Evolutionary conservation across 2,888 invertebrate species (phyloP).

Genomic region (Pantelozetes paolii): DNA sequence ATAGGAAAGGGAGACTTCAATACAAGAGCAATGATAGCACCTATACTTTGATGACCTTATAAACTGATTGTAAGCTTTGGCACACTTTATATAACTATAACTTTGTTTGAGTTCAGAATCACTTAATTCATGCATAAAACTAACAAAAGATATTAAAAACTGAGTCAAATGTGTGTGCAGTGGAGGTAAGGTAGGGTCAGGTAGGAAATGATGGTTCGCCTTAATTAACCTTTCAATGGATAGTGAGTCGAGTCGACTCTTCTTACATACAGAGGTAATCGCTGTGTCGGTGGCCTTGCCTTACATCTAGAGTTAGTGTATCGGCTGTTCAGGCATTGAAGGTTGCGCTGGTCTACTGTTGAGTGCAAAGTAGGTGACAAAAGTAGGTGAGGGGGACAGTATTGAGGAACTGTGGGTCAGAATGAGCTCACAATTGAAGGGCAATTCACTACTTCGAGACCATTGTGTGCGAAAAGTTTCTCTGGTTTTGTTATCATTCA

Average conservation of each 20-base stretch:
- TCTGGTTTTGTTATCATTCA: constrained; percentile 6
- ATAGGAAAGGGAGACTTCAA: neutral
- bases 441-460: constrained; percentile 27
- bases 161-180: neutral
- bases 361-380: constrained; percentile 39
- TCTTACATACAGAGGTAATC: neutral
- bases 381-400: constrained; percentile 38
- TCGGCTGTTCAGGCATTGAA: neutral
- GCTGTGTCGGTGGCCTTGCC: constrained; percentile 30
- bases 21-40: constrained; percentile 2
- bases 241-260: neutral
- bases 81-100: constrained; percentile 12
- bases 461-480: neutral
- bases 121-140: constrained; percentile 21
- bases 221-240: constrained; percentile 2
- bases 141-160: neutral
- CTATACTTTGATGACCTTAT: constrained; percentile 29
- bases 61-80: constrained; percentile 29
- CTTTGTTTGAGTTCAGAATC: constrained; percentile 6
- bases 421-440: constrained; percentile 36
- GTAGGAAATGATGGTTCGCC: neutral
- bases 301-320: constrained; percentile 6
- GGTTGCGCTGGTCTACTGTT: constrained; percentile 22
- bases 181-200: constrained; percentile 13
- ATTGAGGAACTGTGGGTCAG: constrained; percentile 34